Evolutionary conservation across 2,113 vertebrate species (phyloP).

Genomic region (Butastur rufipennis): DNA sequence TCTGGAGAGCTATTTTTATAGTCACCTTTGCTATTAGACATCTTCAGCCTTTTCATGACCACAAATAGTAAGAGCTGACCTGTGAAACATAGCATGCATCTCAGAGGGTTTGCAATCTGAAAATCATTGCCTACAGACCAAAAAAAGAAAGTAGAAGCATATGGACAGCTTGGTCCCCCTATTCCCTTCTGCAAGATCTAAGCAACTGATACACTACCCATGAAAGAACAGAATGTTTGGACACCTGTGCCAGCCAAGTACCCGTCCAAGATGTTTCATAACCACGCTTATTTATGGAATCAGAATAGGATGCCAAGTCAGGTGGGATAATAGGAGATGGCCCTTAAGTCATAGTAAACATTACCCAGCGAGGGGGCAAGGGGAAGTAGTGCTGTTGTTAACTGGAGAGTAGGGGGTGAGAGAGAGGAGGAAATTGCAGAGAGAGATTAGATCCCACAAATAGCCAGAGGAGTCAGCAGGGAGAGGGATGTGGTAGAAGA

Average conservation of each 20-base stretch:
- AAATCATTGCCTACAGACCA: background rate
- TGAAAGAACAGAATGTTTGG: slow-evolving; percentile 43
- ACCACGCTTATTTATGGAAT: slow-evolving; percentile 11
- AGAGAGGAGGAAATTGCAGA: slow-evolving; percentile 41
- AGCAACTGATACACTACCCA: background rate
- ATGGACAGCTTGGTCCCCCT: background rate
- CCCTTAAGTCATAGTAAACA: slow-evolving; percentile 2
- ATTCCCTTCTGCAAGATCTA: background rate
- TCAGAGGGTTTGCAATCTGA: background rate
- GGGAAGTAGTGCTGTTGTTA: slow-evolving; percentile 3
- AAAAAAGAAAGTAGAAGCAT: slow-evolving; percentile 4
- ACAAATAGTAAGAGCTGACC: background rate
- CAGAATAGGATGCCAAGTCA: slow-evolving; percentile 45
- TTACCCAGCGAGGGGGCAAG: background rate
- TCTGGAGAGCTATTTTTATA: background rate
- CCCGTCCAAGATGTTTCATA: background rate
- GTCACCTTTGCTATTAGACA: background rate
- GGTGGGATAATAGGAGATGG: slow-evolving; percentile 49
- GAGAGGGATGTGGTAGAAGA: background rate
- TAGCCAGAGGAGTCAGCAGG: background rate
- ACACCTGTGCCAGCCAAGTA: slow-evolving; percentile 19
- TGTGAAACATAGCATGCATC: background rate
- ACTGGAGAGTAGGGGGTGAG: background rate
- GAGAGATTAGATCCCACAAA: background rate
- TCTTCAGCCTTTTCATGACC: background rate